Percentiles rank a stretch among this genome's conserved stretches.
These are phyloP conservation scores for Acipenser oxyrinchus DNA, from an alignment of 2,797 vertebrate genomes.

Conservation along the genomic window DNA sequence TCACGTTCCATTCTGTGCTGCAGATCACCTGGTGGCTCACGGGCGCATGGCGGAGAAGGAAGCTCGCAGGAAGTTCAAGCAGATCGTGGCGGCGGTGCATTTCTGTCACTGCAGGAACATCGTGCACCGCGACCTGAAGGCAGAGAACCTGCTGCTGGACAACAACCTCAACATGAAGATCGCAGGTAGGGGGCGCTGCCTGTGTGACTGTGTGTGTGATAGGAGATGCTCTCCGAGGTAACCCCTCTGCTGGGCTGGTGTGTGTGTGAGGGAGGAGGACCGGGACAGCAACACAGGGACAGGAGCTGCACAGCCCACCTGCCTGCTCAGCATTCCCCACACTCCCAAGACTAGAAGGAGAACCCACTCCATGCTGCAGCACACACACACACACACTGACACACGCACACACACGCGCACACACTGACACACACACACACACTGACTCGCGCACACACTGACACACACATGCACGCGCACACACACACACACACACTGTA, in stretches of 20 bases:
- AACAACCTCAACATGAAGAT: conserved; percentile 99
- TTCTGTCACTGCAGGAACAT: conserved; percentile 96
- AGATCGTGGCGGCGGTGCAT: conserved; percentile 91
- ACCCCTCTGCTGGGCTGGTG: not conserved
- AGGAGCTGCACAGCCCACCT: not conserved
- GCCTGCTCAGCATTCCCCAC: not conserved
- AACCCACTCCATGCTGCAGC: too few species aligned
- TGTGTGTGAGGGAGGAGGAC: too few species aligned
- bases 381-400: too few species aligned
- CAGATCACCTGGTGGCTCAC: conserved; percentile 95
- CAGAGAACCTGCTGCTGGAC: conserved; percentile 94
- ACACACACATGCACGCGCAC: too few species aligned
- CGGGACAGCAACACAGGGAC: too few species aligned
- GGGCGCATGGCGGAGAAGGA: conserved; percentile 97
- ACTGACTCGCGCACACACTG: too few species aligned
- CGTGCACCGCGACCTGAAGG: conserved; percentile 94
- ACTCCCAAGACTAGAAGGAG: too few species aligned
- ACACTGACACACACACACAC: too few species aligned
- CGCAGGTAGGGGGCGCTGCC: conserved; percentile 59
- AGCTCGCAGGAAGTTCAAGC: conserved; percentile 92
- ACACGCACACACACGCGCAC: too few species aligned
- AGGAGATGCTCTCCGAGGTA: not conserved
- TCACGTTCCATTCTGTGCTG: fast-evolving
- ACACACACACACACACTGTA: too few species aligned
- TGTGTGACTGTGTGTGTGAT: conserved; percentile 19